A percentile compares a stretch with the other conserved stretches of the same genome.
These are phyloP conservation scores for Micronycteris hirsuta DNA, from an alignment of 2,113 vertebrate genomes.

Conservation along the genomic window DNA sequence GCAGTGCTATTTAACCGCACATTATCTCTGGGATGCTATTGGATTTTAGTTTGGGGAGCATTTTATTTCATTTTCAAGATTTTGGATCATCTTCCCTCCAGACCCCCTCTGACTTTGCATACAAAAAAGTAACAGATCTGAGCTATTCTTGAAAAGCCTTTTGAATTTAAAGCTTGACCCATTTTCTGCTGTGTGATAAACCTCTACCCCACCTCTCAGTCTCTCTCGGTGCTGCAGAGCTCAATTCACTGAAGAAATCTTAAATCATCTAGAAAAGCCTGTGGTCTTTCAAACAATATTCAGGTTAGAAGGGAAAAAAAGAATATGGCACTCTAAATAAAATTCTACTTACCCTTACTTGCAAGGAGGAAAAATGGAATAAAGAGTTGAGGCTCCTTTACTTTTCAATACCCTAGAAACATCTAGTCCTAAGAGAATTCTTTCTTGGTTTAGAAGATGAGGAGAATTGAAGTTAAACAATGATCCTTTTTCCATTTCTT, in stretches of 20 bases:
- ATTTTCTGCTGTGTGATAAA: constrained; percentile 1
- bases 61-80: constrained; percentile 52
- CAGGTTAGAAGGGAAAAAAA: neutral
- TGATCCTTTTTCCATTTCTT: constrained; percentile 49
- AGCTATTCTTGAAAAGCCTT: constrained; percentile 33
- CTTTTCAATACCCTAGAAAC: constrained; percentile 40
- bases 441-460: constrained; percentile 50
- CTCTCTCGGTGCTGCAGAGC: neutral
- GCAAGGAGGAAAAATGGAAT: neutral
- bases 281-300: constrained; percentile 31
- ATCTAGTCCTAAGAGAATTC: constrained; percentile 20
- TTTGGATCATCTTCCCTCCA: constrained; percentile 34
- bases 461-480: constrained; percentile 52
- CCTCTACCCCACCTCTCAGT: neutral
- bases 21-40: constrained; percentile 40
- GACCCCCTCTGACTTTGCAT: neutral
- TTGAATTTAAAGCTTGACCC: constrained; percentile 32
- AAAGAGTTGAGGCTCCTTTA: neutral
- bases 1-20: constrained; percentile 1
- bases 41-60: constrained; percentile 36
- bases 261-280: neutral
- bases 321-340: neutral
- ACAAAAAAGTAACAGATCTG: constrained; percentile 37
- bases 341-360: constrained; percentile 9
- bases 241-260: neutral